These are phyloP conservation scores for Chelonus formosanus DNA, from an alignment of 2,888 invertebrate species.

Conservation along the genomic window DNA sequence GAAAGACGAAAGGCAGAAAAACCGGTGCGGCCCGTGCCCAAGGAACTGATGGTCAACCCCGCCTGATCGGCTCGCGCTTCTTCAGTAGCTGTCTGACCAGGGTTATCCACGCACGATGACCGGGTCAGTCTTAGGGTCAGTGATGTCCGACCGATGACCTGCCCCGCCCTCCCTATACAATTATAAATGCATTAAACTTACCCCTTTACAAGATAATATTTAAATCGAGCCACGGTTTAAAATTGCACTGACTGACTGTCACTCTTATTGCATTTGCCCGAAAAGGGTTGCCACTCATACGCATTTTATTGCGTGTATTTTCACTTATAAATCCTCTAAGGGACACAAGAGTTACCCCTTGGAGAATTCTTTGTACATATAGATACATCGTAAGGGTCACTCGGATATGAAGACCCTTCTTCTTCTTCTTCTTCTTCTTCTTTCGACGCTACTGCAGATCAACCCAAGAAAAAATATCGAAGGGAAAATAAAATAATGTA, in stretches of 20 bases:
- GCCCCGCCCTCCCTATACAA: conserved; percentile 59
- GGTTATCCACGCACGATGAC: conserved; percentile 38
- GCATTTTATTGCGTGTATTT: conserved; percentile 62
- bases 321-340: conserved; percentile 58
- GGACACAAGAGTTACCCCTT: conserved; percentile 41
- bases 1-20: conserved; percentile 26
- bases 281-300: conserved; percentile 33
- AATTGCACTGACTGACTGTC: conserved; percentile 43
- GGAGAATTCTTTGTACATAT: conserved; percentile 9
- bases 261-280: conserved; percentile 25
- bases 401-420: conserved; percentile 18
- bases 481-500: conserved; percentile 36
- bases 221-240: conserved; percentile 51
- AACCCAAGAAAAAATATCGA: conserved; percentile 20
- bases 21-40: conserved; percentile 58
- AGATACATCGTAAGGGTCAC: conserved; percentile 31
- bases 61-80: conserved; percentile 25
- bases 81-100: conserved; percentile 27
- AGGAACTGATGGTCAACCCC: conserved; percentile 35
- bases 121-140: conserved; percentile 57
- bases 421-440: conserved; percentile 37
- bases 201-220: conserved; percentile 56
- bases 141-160: conserved; percentile 63
- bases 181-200: conserved; percentile 64
- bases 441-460: conserved; percentile 21